Evolutionary conservation across 53 echinoderm and acorn worm species (phyloP), one percentile per base, ranked within the genome.

Genomic region (Actinopyga echinites): DNA sequence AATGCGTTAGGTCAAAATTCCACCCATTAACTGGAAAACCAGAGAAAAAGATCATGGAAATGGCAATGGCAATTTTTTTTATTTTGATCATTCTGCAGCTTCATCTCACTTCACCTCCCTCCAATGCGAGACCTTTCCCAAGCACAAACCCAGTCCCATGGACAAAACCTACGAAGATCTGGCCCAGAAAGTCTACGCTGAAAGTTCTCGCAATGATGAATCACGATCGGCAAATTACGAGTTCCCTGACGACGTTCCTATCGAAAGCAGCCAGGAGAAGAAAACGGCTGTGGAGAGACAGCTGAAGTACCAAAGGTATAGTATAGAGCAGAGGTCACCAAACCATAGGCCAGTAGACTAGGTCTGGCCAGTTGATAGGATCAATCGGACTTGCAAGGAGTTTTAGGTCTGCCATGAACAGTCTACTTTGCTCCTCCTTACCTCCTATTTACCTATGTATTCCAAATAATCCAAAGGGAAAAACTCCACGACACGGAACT

Each of bases 191-290:
- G 88, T 95, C 87, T 93, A 91, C 19, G 84, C 42, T 30, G 69
- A 84, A 83, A 91, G 84, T 44, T 87, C 85, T 29, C 80, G 84
- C 20, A 85, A 69, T 6, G 96, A 90, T 21, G 93, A 91, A 55
- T 96, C 96, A 3, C 73, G 97, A 49, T 90, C 88, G 31, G 94
- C 97, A 9, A 88, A 97, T 79, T 97, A 97, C 25, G 97, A 97
- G 62, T 97, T 94, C 54, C 94, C 97, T 1, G 90, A 92, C 1
- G 88, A 92, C 61, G 87, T 92, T 22, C 94, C 97, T 34, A 94
- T 94, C 33, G 94, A 97, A 80, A 94, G 79, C 59, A 83, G 82
- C 22, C 88, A 97, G 68, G 94, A 94, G 89, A 94, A 90, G 86
- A 89, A 88, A 56, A 79, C 90, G 1, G 92, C 92, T 21, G 88